Evolutionary conservation across 2,888 invertebrate genomes (phyloP), one percentile per base, ranked within the genome.

Genomic region (Lasioglossum villosulum): DNA sequence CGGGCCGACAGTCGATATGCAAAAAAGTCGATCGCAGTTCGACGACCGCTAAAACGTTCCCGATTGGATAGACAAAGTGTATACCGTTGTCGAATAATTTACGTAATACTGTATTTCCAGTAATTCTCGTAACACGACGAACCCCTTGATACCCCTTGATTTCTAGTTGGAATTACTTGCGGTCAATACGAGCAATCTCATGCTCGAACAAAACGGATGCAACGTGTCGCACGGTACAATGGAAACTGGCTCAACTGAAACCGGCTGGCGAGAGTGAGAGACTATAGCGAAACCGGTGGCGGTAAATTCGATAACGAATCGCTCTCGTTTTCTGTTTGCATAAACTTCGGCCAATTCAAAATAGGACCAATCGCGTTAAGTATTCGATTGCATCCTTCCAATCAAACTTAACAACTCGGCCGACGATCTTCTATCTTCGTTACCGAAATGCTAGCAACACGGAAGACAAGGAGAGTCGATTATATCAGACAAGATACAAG

Each of bases 141-240:
- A 30, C 16, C 27, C 27, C 16, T 63, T 63, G 63, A 63, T 63
- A 19, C 16, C 0, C 42, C 12, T 42, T 14, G 12, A 42, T 42
- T 42, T 42, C 42, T 14, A 42, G 34, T 30, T 30, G 30, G 3
- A 63, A 78, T 84, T 86, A 86, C 86, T 81, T 86, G 81, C 63
- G 78, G 34, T 73, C 0, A 45, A 52, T 30, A 70, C 81, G 59
- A 81, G 39, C 39, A 72, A 56, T 66, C 77, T 52, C 86, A 86
- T 86, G 34, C 19, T 14, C 34, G 23, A 52, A 78, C 34, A 6
- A 10, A 34, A n/a, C 56, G n/a, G 56, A n/a, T 56, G 4, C n/a
- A 63, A 63, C 30, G 63, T 30, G 30, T 30, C 63, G 16, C 30
- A 63, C 30, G 30, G 6, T 63, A 27, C 14, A 19, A 16, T 6